Conservation (phyloP, 2,797 vertebrate species). For the Sebastes iracundus region DNA sequence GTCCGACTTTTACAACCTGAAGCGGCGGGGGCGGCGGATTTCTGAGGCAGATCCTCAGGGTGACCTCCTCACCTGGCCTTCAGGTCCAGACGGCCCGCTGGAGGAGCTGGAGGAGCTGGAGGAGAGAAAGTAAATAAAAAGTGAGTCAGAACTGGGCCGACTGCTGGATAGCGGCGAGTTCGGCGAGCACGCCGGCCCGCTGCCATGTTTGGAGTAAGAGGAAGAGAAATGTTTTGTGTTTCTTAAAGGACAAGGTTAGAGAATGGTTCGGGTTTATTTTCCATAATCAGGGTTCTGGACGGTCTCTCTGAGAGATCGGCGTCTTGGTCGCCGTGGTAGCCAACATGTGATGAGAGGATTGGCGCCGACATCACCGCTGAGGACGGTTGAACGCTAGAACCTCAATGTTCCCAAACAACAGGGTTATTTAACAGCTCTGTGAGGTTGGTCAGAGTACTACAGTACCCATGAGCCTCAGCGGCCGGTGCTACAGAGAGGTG, state of each 20-base stretch:
- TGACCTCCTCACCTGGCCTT: slow-evolving; percentile 42
- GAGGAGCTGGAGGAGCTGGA: slow-evolving; percentile 17
- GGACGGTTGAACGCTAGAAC: no score
- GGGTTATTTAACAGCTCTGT: no score
- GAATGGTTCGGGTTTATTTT: slow-evolving; percentile 61
- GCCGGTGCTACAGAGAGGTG: no score
- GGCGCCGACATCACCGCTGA: neutral
- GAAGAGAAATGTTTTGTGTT: slow-evolving; percentile 53
- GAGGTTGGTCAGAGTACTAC: no score
- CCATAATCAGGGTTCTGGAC: slow-evolving; percentile 54
- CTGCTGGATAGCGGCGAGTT: slow-evolving; percentile 47
- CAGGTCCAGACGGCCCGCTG: slow-evolving; percentile 40
- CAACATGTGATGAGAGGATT: slow-evolving; percentile 12
- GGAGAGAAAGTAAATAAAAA: slow-evolving; percentile 64
- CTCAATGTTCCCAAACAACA: no score
- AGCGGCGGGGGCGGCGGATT: neutral
- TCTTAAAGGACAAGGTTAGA: slow-evolving; percentile 62
- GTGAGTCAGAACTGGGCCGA: slow-evolving; percentile 60
- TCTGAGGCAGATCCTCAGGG: neutral
- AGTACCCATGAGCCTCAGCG: no score
- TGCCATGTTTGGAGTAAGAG: slow-evolving; percentile 68
- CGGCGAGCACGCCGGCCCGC: slow-evolving; percentile 16
- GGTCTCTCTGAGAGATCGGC: slow-evolving; percentile 28
- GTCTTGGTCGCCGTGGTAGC: neutral
- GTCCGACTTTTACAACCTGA: neutral